A percentile compares a stretch with the other conserved stretches of the same genome.
phyloP scores from a whole-genome alignment of 2,888 invertebrate genomes.

The Aromia moschata region DNA sequence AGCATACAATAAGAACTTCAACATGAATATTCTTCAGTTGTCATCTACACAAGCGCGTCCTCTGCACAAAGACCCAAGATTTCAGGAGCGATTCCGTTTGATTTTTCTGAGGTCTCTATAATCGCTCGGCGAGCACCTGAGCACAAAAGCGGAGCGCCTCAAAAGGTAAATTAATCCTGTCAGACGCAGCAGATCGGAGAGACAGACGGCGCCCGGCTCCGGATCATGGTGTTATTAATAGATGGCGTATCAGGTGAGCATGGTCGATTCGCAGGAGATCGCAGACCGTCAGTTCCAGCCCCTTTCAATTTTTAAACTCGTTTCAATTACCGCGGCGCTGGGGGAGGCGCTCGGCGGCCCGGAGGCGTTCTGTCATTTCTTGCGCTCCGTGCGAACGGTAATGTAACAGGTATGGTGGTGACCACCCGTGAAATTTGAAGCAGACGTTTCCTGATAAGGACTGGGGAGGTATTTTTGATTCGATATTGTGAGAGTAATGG shows the following conservation, averaged over 20 bases:
- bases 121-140: slow-evolving; percentile 46
- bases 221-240: slow-evolving; percentile 56
- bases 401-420: too few relatives aligned
- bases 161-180: slow-evolving; percentile 57
- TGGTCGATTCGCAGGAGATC: slow-evolving; percentile 50
- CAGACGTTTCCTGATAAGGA: too few relatives aligned
- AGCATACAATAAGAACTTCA: too few relatives aligned
- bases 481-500: too few relatives aligned
- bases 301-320: slow-evolving; percentile 52
- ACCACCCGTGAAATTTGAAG: too few relatives aligned
- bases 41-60: too few relatives aligned
- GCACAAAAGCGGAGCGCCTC: slow-evolving; percentile 49
- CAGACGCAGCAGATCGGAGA: slow-evolving; percentile 46
- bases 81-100: not conserved
- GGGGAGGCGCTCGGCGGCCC: not conserved
- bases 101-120: slow-evolving; percentile 18
- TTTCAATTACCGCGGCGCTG: slow-evolving; percentile 46
- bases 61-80: too few relatives aligned
- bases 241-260: slow-evolving; percentile 51
- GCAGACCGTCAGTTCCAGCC: slow-evolving; percentile 52
- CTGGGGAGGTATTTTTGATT: too few relatives aligned
- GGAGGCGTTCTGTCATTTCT: not conserved
- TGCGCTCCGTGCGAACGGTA: too few relatives aligned
- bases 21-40: too few relatives aligned
- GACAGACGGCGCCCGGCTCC: slow-evolving; percentile 41